These are phyloP conservation scores for Tiphia femorata DNA, from an alignment of 2,888 invertebrate genomes.

Conservation along the genomic window DNA sequence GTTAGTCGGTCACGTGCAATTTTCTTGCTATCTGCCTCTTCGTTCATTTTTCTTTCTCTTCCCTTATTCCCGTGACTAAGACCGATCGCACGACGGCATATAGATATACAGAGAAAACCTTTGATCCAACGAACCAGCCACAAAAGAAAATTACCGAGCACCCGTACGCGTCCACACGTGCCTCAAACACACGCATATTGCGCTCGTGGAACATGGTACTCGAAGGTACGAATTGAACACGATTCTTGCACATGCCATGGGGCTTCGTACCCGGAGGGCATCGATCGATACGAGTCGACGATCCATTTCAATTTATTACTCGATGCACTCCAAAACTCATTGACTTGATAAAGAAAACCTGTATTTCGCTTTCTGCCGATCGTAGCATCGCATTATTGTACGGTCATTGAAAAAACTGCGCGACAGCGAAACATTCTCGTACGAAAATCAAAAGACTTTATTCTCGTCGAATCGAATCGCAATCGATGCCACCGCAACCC, in stretches of 20 bases:
- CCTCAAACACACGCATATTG: slow-evolving; percentile 11
- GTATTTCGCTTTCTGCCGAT: not conserved
- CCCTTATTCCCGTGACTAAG: slow-evolving; percentile 12
- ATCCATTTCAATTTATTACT: too few relatives aligned
- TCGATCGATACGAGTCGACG: slow-evolving; percentile 27
- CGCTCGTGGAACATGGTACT: slow-evolving; percentile 1
- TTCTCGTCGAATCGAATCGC: slow-evolving; percentile 33
- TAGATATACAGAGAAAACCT: slow-evolving; percentile 43
- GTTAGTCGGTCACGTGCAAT: slow-evolving; percentile 18
- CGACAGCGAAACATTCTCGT: not conserved
- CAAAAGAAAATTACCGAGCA: slow-evolving; percentile 39
- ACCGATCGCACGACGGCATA: slow-evolving; percentile 30
- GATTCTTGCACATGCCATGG: slow-evolving; percentile 23
- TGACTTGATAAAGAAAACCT: too few relatives aligned
- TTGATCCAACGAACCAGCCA: slow-evolving; percentile 65
- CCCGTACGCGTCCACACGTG: slow-evolving; percentile 21
- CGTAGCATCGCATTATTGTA: too few relatives aligned
- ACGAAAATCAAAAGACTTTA: not conserved
- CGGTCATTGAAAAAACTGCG: not conserved
- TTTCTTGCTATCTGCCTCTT: slow-evolving; percentile 3
- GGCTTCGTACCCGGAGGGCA: slow-evolving; percentile 27
- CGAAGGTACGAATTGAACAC: slow-evolving; percentile 26
- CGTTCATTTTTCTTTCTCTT: slow-evolving; percentile 5
- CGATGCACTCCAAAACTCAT: not conserved
- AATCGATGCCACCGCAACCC: slow-evolving; percentile 21